phyloP scores from a whole-genome alignment of 2,888 invertebrate species.

The Drosophila recens region DNA sequence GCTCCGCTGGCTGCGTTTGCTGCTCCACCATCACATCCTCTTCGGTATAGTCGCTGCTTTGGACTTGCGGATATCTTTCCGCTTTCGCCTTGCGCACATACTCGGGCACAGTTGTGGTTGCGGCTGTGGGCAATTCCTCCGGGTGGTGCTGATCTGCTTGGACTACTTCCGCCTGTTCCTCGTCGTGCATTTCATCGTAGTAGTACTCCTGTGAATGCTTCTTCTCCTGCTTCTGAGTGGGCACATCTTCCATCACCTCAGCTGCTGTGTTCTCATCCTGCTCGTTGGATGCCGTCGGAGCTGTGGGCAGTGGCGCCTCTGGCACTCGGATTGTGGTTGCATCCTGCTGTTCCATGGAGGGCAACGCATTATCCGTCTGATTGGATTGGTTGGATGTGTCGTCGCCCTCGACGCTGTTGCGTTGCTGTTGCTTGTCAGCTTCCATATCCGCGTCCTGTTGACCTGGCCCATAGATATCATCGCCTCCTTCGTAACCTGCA shows the following conservation, averaged over 20 bases:
- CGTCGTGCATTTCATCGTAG: constrained; percentile 56
- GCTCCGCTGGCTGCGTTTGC: constrained; percentile 42
- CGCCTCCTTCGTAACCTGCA: constrained; percentile 19
- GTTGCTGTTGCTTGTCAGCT: constrained; percentile 41
- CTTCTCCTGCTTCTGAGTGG: constrained; percentile 44
- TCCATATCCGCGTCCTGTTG: constrained; percentile 70
- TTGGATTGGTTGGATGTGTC: constrained; percentile 21
- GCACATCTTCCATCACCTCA: constrained; percentile 50
- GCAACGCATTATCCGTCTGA: constrained; percentile 27
- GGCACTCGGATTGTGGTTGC: constrained; percentile 53
- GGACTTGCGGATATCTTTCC: constrained; percentile 53
- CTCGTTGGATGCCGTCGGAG: constrained; percentile 7
- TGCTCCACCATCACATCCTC: constrained; percentile 55
- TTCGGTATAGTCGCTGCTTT: constrained; percentile 64
- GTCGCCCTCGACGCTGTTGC: constrained; percentile 60
- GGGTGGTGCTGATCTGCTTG: constrained; percentile 29
- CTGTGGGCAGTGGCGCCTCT: constrained; percentile 27
- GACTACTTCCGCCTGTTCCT: constrained; percentile 25
- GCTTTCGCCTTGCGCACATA: constrained; percentile 80
- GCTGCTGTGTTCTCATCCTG: constrained; percentile 49
- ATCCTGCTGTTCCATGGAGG: constrained; percentile 25
- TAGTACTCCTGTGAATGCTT: constrained; percentile 55
- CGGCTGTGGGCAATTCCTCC: constrained; percentile 10
- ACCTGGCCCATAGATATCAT: constrained; percentile 73
- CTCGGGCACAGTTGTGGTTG: constrained; percentile 80